Evolutionary conservation across 2,888 invertebrate genomes (phyloP).

Genomic region (Drosophila quasianomalipes): DNA sequence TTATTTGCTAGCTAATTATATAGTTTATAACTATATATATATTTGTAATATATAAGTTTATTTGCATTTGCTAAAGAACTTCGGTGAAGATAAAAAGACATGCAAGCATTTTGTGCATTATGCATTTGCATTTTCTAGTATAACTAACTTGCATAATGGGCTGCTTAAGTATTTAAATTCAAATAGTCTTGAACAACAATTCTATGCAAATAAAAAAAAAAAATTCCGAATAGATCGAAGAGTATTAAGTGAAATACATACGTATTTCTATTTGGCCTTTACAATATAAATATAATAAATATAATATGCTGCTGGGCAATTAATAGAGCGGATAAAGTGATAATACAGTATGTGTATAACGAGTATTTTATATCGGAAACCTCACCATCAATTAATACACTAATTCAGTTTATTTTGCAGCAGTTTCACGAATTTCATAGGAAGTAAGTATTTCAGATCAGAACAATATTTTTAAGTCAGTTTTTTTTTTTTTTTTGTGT

Average conservation of each 20-base stretch:
- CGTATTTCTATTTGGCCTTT: constrained; percentile 30
- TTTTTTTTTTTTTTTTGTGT: not conserved
- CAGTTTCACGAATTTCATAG: constrained; percentile 13
- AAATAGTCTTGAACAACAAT: constrained; percentile 37
- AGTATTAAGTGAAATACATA: constrained; percentile 22
- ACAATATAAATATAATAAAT: constrained; percentile 1
- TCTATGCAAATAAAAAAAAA: constrained; percentile 24
- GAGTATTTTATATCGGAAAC: constrained; percentile 32
- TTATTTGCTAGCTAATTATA: constrained; percentile 35
- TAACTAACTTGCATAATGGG: constrained; percentile 15
- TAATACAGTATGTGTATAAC: not conserved
- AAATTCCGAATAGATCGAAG: constrained; percentile 6
- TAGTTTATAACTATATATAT: constrained; percentile 23
- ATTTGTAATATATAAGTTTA: constrained; percentile 10
- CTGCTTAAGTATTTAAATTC: constrained; percentile 19
- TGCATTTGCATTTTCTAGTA: constrained; percentile 8
- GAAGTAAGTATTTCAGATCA: constrained; percentile 7
- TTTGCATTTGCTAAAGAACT: constrained; percentile 58
- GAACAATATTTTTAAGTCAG: constrained; percentile 5
- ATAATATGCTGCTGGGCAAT: constrained; percentile 21
- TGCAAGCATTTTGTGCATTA: constrained; percentile 49
- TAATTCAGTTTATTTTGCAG: constrained; percentile 29
- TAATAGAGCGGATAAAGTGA: not conserved
- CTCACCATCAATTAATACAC: constrained; percentile 25
- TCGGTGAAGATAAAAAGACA: constrained; percentile 74